Conservation (phyloP, 2,797 vertebrate genomes). For the Gallirallus australis region DNA sequence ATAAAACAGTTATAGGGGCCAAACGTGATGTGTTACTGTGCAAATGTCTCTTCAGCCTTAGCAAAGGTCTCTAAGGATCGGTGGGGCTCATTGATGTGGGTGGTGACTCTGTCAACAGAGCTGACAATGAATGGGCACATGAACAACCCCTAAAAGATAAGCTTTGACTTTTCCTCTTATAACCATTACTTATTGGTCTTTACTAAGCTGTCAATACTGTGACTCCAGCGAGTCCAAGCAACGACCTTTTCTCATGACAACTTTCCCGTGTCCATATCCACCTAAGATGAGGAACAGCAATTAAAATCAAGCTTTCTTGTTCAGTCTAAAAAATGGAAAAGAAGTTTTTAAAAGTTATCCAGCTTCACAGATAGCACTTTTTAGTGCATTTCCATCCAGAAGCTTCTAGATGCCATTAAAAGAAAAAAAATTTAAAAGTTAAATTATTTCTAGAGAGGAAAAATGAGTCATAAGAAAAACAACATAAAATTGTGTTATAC, state of each 20-base stretch:
- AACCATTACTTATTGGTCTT: neutral
- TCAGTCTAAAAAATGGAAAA: neutral
- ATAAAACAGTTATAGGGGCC: neutral
- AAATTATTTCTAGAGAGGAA: neutral
- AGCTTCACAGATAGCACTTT: neutral
- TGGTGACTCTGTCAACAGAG: neutral
- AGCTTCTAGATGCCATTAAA: neutral
- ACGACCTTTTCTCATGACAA: neutral
- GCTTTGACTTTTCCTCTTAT: neutral
- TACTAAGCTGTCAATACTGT: neutral
- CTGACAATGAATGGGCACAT: neutral
- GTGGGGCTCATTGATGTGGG: neutral
- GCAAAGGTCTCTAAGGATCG: neutral
- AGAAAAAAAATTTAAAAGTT: neutral
- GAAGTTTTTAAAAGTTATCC: neutral
- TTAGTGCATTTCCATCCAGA: neutral
- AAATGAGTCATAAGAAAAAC: neutral
- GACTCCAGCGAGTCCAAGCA: neutral
- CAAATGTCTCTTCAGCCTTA: fast-evolving
- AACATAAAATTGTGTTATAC: neutral
- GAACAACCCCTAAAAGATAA: neutral
- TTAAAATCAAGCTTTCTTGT: neutral
- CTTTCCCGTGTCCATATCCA: neutral
- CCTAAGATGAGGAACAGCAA: neutral
- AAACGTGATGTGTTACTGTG: neutral